These are phyloP conservation scores for Cybosia mesomella DNA, from an alignment of 2,888 invertebrate genomes.

Conservation along the genomic window DNA sequence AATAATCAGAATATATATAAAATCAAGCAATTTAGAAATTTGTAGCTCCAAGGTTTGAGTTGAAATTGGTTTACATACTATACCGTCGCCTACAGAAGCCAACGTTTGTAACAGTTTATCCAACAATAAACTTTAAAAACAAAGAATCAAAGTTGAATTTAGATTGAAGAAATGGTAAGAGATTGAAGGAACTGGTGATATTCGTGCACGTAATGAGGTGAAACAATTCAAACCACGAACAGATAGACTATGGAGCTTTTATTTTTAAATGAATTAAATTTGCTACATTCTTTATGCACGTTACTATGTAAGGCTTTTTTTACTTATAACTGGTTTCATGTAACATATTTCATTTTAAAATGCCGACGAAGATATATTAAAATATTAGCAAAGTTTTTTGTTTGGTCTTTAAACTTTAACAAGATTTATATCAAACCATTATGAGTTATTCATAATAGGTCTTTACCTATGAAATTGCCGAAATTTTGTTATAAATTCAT, in stretches of 20 bases:
- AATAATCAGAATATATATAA: conserved; percentile 63
- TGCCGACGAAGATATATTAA: not conserved
- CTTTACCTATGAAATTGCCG: too few species aligned
- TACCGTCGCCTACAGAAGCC: conserved; percentile 56
- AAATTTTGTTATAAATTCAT: too few species aligned
- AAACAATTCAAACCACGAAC: conserved; percentile 78
- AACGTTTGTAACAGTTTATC: conserved; percentile 16
- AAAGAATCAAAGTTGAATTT: conserved; percentile 42
- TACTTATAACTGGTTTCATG: not conserved
- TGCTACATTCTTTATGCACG: conserved; percentile 42
- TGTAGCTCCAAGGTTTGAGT: conserved; percentile 74
- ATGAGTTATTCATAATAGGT: conserved; percentile 15
- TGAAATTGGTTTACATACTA: conserved; percentile 71
- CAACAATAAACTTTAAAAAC: conserved; percentile 42
- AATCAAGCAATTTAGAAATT: conserved; percentile 77
- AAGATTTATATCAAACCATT: conserved; percentile 6
- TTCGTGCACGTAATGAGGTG: conserved; percentile 81
- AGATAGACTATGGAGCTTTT: conserved; percentile 52
- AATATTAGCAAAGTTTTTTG: not conserved
- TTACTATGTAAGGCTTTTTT: conserved; percentile 28
- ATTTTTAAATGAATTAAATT: conserved; percentile 51
- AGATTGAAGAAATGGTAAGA: conserved; percentile 15
- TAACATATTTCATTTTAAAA: not conserved
- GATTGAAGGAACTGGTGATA: conserved; percentile 59
- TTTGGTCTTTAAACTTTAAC: not conserved